A percentile compares a stretch with the other conserved stretches of the same genome.
Evolutionary conservation across 2,113 vertebrate species (phyloP).

Genomic region (Pristiophorus japonicus): DNA sequence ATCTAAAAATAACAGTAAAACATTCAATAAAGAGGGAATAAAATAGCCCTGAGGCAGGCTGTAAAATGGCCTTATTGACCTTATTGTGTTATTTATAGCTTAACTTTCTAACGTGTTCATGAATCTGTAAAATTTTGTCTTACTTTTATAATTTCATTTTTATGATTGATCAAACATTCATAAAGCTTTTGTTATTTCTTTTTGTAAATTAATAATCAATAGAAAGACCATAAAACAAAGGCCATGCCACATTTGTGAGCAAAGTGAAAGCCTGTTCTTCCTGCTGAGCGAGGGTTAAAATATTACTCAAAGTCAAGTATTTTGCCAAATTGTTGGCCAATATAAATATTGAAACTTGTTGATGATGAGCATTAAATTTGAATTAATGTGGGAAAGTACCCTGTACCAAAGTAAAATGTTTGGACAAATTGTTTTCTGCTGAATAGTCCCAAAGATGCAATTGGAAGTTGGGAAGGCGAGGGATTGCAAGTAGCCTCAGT

Average conservation of each 20-base stretch:
- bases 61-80: not conserved
- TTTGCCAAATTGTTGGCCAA: not conserved
- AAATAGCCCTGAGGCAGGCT: not conserved
- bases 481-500: not conserved
- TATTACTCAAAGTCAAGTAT: not conserved
- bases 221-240: too few relatives aligned
- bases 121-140: not conserved
- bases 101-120: not conserved
- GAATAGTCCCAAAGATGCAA: not conserved
- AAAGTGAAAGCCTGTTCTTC: not conserved
- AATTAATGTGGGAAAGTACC: not conserved
- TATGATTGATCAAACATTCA: not conserved
- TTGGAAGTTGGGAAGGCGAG: not conserved
- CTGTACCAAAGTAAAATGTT: not conserved
- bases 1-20: constrained; percentile 5
- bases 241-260: not conserved
- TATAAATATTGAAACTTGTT: not conserved
- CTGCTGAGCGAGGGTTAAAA: not conserved
- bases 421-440: not conserved
- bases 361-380: not conserved
- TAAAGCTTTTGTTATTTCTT: not conserved
- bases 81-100: not conserved
- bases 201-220: constrained; percentile 12
- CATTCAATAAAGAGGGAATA: not conserved
- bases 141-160: not conserved